These are phyloP conservation scores for Synchiropus splendidus DNA, from an alignment of 2,113 vertebrate genomes.

Conservation along the genomic window DNA sequence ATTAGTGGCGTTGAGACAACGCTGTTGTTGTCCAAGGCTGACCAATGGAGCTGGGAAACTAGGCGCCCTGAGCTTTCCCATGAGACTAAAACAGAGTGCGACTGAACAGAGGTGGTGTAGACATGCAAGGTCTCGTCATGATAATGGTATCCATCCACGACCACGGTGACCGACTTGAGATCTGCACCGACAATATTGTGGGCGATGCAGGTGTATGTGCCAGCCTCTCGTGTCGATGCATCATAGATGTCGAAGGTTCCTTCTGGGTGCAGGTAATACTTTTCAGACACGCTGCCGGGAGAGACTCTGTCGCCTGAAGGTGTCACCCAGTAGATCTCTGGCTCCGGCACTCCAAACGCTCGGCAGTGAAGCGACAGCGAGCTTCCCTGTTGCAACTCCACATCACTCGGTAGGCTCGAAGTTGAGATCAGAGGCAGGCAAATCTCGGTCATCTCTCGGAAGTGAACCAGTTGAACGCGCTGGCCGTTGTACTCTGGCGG, in stretches of 20 bases:
- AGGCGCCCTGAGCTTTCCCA: slow-evolving; percentile 85
- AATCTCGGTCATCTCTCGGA: slow-evolving; percentile 97
- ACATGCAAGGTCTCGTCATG: slow-evolving; percentile 76
- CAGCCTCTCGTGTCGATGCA: slow-evolving; percentile 80
- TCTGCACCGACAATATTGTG: slow-evolving; percentile 94
- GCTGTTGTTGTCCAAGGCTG: slow-evolving; percentile 61
- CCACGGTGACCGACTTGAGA: slow-evolving; percentile 84
- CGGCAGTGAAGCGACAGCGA: slow-evolving; percentile 89
- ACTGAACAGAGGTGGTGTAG: slow-evolving; percentile 73
- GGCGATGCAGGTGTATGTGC: slow-evolving; percentile 92
- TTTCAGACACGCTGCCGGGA: slow-evolving; percentile 77
- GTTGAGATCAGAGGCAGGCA: slow-evolving; percentile 94
- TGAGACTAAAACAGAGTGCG: slow-evolving; percentile 81
- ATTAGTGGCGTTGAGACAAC: slow-evolving; percentile 63
- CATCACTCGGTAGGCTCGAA: slow-evolving; percentile 80
- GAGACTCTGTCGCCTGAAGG: slow-evolving; percentile 81
- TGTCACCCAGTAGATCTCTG: slow-evolving; percentile 97
- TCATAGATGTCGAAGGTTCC: slow-evolving; percentile 88
- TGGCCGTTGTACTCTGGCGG: slow-evolving; percentile 94
- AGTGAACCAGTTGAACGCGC: slow-evolving; percentile 89
- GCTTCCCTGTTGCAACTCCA: slow-evolving; percentile 74
- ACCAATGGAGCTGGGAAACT: slow-evolving; percentile 87
- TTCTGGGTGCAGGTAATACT: slow-evolving; percentile 88
- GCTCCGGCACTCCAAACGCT: slow-evolving; percentile 92
- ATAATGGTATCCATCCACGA: slow-evolving; percentile 83